Evolutionary conservation across 2,113 vertebrate genomes (phyloP).

Genomic region (Macquaria ambigua): DNA sequence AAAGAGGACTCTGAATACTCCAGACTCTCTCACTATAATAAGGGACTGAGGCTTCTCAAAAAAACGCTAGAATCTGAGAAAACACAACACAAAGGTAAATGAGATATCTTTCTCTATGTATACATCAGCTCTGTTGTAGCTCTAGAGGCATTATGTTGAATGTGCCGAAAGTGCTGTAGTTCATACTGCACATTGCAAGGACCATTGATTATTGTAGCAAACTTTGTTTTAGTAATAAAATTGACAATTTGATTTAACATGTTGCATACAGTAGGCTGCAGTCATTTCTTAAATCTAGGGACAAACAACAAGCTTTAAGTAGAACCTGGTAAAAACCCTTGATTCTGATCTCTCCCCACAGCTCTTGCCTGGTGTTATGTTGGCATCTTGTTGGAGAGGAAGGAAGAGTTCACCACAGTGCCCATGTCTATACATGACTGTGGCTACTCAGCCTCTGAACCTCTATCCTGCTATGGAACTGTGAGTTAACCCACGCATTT

Average conservation of each 20-base stretch:
- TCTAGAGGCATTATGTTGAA: neutral
- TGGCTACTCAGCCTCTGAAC: conserved; percentile 86
- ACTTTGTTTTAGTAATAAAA: neutral
- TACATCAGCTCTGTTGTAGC: neutral
- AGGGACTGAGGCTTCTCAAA: conserved; percentile 85
- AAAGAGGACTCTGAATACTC: conserved; percentile 82
- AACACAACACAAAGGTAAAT: conserved; percentile 83
- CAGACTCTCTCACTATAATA: conserved; percentile 86
- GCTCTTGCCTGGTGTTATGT: conserved; percentile 89
- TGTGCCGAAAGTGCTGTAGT: neutral
- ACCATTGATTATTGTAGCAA: neutral
- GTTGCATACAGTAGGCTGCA: neutral
- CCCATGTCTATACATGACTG: conserved; percentile 88
- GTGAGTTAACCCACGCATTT: conserved; percentile 69
- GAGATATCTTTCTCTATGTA: neutral
- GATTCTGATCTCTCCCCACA: conserved; percentile 40
- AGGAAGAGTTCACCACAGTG: conserved; percentile 84
- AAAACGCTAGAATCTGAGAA: conserved; percentile 86
- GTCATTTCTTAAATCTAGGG: neutral
- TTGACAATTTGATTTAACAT: neutral
- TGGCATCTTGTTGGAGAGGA: conserved; percentile 88
- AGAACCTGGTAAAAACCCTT: neutral
- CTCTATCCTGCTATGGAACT: conserved; percentile 87
- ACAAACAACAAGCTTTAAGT: neutral
- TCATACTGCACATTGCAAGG: neutral